phyloP scores from a whole-genome alignment of 1,140 invertebrate species.

The Cherax quadricarinatus region DNA sequence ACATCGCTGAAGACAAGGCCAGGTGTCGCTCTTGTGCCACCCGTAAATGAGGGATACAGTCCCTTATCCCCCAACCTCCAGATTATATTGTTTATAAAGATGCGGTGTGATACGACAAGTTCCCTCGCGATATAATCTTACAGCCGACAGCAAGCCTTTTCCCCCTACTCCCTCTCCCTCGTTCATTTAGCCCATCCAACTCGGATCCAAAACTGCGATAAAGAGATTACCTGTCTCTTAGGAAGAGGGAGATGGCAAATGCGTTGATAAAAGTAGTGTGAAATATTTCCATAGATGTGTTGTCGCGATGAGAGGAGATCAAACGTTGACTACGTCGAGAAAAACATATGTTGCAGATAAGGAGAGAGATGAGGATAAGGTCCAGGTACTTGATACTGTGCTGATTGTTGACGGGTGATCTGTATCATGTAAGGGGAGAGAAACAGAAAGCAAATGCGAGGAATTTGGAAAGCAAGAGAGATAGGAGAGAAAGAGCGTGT shows the following conservation, averaged over 20 bases:
- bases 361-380: slow-evolving; percentile 14
- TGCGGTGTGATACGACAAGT: neutral
- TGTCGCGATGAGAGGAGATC: slow-evolving; percentile 14
- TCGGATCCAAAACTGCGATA: slow-evolving; percentile 18
- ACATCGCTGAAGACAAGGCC: slow-evolving; percentile 8
- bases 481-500: neutral
- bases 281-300: slow-evolving; percentile 44
- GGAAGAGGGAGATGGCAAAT: slow-evolving; percentile 31
- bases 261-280: slow-evolving; percentile 20
- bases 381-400: slow-evolving; percentile 14
- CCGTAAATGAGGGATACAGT: slow-evolving; percentile 18
- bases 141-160: slow-evolving; percentile 17
- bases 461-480: neutral
- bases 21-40: neutral
- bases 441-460: neutral
- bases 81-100: slow-evolving; percentile 46
- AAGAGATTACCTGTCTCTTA: slow-evolving; percentile 11
- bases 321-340: slow-evolving; percentile 32
- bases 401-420: neutral
- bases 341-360: slow-evolving; percentile 16
- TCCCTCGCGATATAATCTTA: slow-evolving; percentile 19
- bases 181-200: slow-evolving; percentile 37
- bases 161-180: slow-evolving; percentile 17
- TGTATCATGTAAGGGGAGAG: neutral
- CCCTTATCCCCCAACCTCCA: slow-evolving; percentile 19